Evolutionary conservation across 2,888 invertebrate species (phyloP).

Genomic region (Drosophila dives): DNA sequence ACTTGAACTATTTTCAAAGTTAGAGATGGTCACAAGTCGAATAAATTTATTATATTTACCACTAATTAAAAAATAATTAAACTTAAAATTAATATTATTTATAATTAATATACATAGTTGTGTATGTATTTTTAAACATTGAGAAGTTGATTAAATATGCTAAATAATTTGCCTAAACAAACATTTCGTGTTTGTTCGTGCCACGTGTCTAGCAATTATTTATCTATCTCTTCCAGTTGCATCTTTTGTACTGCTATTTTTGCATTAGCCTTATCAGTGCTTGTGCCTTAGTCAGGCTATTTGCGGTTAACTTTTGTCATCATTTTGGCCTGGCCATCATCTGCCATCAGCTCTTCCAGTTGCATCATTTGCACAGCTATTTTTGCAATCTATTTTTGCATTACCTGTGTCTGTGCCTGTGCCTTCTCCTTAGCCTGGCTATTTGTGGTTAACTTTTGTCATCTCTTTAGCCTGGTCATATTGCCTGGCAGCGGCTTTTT

Average conservation of each 20-base stretch:
- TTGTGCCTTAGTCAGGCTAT: background rate
- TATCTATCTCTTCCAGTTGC: background rate
- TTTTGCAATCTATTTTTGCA: slow-evolving; percentile 1
- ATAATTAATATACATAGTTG: background rate
- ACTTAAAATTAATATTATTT: background rate
- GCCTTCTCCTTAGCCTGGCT: background rate
- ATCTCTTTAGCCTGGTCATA: slow-evolving; percentile 16
- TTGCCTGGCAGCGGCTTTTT: slow-evolving; percentile 27
- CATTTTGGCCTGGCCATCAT: slow-evolving; percentile 11
- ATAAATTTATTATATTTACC: background rate
- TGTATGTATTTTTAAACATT: background rate
- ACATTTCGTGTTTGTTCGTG: background rate
- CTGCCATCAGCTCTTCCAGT: background rate
- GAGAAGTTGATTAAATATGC: background rate
- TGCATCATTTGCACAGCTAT: background rate
- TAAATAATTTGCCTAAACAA: background rate
- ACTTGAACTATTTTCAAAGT: background rate
- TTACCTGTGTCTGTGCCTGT: background rate
- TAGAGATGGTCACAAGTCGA: background rate
- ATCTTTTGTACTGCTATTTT: background rate
- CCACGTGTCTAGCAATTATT: background rate
- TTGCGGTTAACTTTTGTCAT: slow-evolving; percentile 19
- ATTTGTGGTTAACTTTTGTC: slow-evolving; percentile 19
- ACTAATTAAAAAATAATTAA: background rate
- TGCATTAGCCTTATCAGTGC: background rate